Percentiles rank a stretch among this genome's conserved stretches.
phyloP scores from a whole-genome alignment of 2,113 vertebrate genomes.

The Mesitornis unicolor region DNA sequence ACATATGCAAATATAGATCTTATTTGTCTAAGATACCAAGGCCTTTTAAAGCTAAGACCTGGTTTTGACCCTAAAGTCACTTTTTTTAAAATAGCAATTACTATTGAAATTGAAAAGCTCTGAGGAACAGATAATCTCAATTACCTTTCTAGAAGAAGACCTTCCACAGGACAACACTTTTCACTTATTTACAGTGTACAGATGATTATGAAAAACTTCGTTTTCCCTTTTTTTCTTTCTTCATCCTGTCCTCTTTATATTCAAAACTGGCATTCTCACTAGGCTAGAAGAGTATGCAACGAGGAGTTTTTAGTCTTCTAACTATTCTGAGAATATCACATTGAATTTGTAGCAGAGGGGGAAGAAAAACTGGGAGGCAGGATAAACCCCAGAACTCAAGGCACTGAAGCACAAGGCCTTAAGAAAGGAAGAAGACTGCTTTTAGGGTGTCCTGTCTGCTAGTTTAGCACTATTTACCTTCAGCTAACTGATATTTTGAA shows the following conservation, averaged over 20 bases:
- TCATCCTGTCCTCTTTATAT: background rate
- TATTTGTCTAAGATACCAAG: background rate
- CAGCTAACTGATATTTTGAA: background rate
- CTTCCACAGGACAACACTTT: background rate
- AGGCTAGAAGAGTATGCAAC: background rate
- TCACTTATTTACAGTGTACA: background rate
- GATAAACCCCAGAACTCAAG: background rate
- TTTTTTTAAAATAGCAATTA: background rate
- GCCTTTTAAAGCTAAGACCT: background rate
- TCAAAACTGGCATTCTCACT: background rate
- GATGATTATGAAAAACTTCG: rapidly evolving
- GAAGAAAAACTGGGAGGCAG: background rate
- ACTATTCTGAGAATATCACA: background rate
- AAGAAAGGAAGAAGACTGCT: background rate
- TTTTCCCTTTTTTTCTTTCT: background rate
- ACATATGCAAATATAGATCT: background rate
- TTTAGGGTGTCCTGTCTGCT: background rate
- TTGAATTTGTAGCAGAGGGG: background rate
- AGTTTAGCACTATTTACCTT: background rate
- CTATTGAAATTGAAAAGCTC: background rate
- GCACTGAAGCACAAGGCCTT: background rate
- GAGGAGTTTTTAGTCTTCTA: background rate
- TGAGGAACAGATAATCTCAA: background rate
- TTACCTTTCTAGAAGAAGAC: background rate
- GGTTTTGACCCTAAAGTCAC: background rate